Evolutionary conservation across 2,888 invertebrate species (phyloP), one percentile per base, ranked within the genome.

Genomic region (Sipha maydis): DNA sequence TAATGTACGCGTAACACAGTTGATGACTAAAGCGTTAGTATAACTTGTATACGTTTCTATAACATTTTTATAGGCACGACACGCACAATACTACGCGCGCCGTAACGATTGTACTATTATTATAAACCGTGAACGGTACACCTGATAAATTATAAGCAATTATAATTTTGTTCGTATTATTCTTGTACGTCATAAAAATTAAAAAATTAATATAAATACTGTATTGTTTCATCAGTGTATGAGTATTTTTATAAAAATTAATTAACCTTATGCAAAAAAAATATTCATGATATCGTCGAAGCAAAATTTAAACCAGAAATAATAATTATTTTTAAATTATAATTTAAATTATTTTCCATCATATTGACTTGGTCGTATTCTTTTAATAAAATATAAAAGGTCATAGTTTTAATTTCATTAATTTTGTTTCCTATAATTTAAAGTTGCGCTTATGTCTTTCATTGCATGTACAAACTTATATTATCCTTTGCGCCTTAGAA

Each of bases 81-180:
- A 82, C 82, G 69, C 82, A 69, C 41, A 31, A 38, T 38, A 48
- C 48, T 48, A 79, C 61, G 25, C 14, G 25, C 14, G 14, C 48
- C 41, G 11, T 48, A 48, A 69, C 48, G 48, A 0, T 1, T 48
- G 48, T 48, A 21, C 41, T 61, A 67, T 19, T 82, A 82, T 82
- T 82, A 82, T 80, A 48, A 69, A 82, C 38, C 69, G 28, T 17
- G 21, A 21, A 19, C 69, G 3, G 38, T n/a, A 79, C 38, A 82
- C 48, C 28, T 2, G 11, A 61, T 61, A 25, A 0, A 21, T 41
- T 17, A 71, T 31, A 11, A 82, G 25, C 31, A 21, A 71, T 41
- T 17, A 41, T 25, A 25, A 41, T 67, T n/a, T 41, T 17, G 2
- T 67, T 61, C 21, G 21, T 61, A 25, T 4, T 61, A 5, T 48